A percentile compares a stretch with the other conserved stretches of the same genome.
Conservation (phyloP, 2,113 vertebrate species). For the Gadus macrocephalus region DNA sequence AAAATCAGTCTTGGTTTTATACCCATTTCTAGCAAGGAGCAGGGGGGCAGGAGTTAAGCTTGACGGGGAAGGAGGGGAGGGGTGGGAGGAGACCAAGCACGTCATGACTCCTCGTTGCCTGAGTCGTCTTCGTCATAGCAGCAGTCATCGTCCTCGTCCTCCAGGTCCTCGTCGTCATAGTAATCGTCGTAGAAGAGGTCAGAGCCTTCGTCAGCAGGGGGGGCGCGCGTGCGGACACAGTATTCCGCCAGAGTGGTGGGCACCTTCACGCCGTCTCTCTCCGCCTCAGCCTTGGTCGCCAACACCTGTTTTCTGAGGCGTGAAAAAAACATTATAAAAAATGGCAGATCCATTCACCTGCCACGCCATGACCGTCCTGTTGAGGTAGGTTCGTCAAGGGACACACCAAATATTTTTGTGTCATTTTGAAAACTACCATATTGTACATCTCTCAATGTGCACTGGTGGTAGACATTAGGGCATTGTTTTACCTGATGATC, state of each 20-base stretch:
- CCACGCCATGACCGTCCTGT: too few species aligned
- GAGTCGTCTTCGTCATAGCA: conserved; percentile 93
- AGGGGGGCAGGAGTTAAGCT: conserved; percentile 15
- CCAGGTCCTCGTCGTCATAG: conserved; percentile 85
- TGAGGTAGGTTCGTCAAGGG: too few species aligned
- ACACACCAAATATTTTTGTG: too few species aligned
- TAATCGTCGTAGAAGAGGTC: conserved; percentile 96
- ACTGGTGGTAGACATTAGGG: too few species aligned
- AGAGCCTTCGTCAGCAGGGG: conserved; percentile 83
- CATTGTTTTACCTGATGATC: conserved; percentile 67
- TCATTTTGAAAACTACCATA: too few species aligned
- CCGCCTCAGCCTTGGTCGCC: conserved; percentile 89
- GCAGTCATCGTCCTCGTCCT: conserved; percentile 78
- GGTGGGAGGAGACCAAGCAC: conserved; percentile 19
- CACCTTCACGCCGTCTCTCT: conserved; percentile 91
- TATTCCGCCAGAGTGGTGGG: conserved; percentile 95
- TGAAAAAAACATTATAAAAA: neutral
- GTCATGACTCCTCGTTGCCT: conserved; percentile 93
- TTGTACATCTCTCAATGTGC: too few species aligned
- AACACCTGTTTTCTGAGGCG: conserved; percentile 86
- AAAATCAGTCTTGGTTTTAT: conserved; percentile 46
- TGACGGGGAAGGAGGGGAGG: conserved; percentile 10
- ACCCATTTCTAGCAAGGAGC: conserved; percentile 41
- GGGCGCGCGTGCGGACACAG: conserved; percentile 89
- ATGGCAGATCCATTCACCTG: neutral